Evolutionary conservation across 1,140 invertebrate species (phyloP).

Genomic region (Prorops nasuta): DNA sequence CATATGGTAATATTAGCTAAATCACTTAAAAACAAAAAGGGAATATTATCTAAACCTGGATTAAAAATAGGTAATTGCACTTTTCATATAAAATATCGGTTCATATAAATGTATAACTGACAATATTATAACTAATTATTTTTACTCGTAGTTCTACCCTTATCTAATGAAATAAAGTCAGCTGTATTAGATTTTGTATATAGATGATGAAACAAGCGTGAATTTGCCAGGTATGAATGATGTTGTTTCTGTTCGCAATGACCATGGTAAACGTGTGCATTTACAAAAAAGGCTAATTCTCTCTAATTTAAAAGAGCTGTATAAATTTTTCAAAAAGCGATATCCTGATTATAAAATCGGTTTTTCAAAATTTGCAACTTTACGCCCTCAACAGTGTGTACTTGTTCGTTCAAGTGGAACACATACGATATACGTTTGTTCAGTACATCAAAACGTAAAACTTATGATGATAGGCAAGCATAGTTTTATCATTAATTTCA

Average conservation of each 20-base stretch:
- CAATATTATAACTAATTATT: not conserved
- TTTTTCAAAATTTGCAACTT: conserved; percentile 23
- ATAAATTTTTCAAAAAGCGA: conserved; percentile 4
- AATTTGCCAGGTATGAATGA: conserved; percentile 17
- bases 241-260: conserved; percentile 13
- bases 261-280: conserved; percentile 8
- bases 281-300: conserved; percentile 20
- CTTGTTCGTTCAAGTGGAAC: conserved; percentile 20
- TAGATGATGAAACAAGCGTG: not conserved
- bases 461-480: conserved; percentile 17
- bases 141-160: not conserved
- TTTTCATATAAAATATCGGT: not conserved
- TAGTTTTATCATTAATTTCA: not conserved
- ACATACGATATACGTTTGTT: conserved; percentile 28
- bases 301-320: conserved; percentile 22
- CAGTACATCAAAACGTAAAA: conserved; percentile 28
- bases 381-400: conserved; percentile 21
- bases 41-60: not conserved
- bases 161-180: not conserved
- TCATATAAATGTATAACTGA: not conserved
- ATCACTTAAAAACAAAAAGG: not conserved
- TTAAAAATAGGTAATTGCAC: not conserved
- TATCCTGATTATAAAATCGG: conserved; percentile 16
- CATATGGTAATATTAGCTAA: not conserved
- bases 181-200: not conserved